Percentiles rank a stretch among this genome's conserved stretches.
These are phyloP conservation scores for Moxostoma hubbsi DNA, from an alignment of 2,797 vertebrate genomes.

Conservation along the genomic window DNA sequence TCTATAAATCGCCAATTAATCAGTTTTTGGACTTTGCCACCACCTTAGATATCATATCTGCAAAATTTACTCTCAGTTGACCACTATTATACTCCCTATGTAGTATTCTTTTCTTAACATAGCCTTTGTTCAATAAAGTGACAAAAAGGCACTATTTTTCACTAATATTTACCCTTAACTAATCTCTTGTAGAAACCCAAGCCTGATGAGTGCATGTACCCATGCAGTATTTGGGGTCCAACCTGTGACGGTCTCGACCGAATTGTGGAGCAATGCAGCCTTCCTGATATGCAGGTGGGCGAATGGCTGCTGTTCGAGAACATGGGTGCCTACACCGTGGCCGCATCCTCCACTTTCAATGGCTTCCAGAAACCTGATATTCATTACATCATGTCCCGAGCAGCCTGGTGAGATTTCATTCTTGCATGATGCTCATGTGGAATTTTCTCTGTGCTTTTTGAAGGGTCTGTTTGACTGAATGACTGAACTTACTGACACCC, in stretches of 20 bases:
- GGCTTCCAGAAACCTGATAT: conserved; percentile 95
- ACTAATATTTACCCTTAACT: background rate
- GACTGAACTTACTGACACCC: background rate
- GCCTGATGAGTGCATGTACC: conserved; percentile 88
- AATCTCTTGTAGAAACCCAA: conserved; percentile 83
- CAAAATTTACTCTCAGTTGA: no score
- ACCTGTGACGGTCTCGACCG: conserved; percentile 95
- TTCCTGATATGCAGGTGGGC: conserved; percentile 92
- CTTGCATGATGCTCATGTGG: no score
- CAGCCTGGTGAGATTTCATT: conserved; percentile 83
- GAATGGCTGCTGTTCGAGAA: conserved; percentile 98
- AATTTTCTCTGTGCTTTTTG: background rate
- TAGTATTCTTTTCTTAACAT: no score
- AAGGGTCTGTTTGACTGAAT: background rate
- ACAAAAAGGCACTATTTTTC: background rate
- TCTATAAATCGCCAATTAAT: no score
- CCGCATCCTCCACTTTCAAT: conserved; percentile 93
- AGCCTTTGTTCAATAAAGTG: no score
- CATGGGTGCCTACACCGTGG: conserved; percentile 97
- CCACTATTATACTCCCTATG: no score
- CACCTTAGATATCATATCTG: no score
- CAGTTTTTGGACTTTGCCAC: no score
- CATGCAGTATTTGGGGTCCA: conserved; percentile 96
- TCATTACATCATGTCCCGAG: conserved; percentile 89
- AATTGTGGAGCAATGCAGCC: conserved; percentile 87